phyloP scores from a whole-genome alignment of 1,140 invertebrate species.

The Copidosoma floridanum region DNA sequence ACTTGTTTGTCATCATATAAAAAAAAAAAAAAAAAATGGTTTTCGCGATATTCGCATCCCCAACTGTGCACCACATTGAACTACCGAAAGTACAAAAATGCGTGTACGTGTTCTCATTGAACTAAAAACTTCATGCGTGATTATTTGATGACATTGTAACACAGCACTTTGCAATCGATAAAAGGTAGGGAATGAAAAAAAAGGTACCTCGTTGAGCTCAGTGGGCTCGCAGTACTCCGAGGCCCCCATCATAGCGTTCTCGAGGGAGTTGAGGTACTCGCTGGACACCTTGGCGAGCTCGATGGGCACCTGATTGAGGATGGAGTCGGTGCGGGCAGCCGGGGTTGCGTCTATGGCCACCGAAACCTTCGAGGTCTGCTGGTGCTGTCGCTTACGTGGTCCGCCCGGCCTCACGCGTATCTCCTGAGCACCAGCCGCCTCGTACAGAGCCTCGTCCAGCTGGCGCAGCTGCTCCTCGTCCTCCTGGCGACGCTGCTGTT shows the following conservation, averaged over 20 bases:
- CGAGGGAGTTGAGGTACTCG: conserved; percentile 11
- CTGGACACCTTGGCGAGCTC: conserved; percentile 56
- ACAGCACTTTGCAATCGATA: too few relatives aligned
- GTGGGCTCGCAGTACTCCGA: conserved; percentile 22
- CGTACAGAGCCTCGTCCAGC: conserved; percentile 38
- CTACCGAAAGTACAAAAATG: too few relatives aligned
- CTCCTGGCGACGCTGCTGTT: conserved; percentile 48
- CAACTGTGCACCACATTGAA: too few relatives aligned
- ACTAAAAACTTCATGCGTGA: too few relatives aligned
- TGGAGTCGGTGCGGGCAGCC: conserved; percentile 66
- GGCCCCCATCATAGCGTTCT: background rate
- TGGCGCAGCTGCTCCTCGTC: background rate
- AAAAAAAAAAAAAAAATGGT: too few relatives aligned
- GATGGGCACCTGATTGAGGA: conserved; percentile 73
- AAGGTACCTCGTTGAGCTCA: background rate
- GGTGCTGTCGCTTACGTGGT: too few relatives aligned
- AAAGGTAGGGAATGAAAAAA: background rate
- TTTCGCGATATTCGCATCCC: too few relatives aligned
- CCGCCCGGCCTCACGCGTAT: background rate
- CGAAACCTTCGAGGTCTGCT: conserved; percentile 68
- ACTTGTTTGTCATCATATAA: too few relatives aligned
- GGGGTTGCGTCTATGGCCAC: conserved; percentile 76
- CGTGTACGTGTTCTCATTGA: too few relatives aligned
- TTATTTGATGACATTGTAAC: too few relatives aligned
- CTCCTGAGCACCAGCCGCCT: conserved; percentile 48